Evolutionary conservation across 2,888 invertebrate species (phyloP), one percentile per base, ranked within the genome.

Genomic region (Acleris cristana): DNA sequence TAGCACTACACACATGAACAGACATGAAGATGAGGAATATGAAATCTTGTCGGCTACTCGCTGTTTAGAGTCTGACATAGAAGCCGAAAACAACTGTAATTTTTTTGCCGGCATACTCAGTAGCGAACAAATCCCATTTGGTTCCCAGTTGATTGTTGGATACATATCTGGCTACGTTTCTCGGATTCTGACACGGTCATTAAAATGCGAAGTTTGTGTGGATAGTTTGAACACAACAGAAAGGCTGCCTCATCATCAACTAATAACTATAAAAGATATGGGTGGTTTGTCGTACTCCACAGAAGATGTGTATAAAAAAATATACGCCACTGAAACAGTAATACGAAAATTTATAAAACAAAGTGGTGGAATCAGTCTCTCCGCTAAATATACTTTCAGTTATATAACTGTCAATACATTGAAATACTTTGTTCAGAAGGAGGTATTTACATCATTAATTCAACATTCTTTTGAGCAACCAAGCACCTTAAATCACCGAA

Each of bases 161-260:
- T 21, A 21, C 21, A 21, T 21, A 21, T 21, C 21, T 21, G 21
- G 21, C 21, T 21, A 21, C 3, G 21, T 21, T 21, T 21, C 21
- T 71, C 68, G 60, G 65, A 71, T 30, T 64, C 45, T 70, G 72
- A 18, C 70, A 72, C 67, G 70, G 21, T 21, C 21, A 21, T 21
- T 21, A 21, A 21, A 21, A 21, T 21, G 21, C 21, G 21, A 21
- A 21, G 21, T 21, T 21, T 21, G 2, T 72, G 45, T 60, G 51
- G 68, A 19, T 68, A 70, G 58, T 34, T 66, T 26, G 69, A 59
- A 21, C 21, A 21, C 21, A 21, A 21, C 21, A 21, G 21, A 21
- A 21, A 21, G 21, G 21, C 1, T 21, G 64, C 70, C 69, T 58
- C 72, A 72, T 55, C 72, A 72, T 60, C 52, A 72, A 21, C 62